phyloP scores from a whole-genome alignment of 1,140 invertebrate species.

The Procambarus clarkii region DNA sequence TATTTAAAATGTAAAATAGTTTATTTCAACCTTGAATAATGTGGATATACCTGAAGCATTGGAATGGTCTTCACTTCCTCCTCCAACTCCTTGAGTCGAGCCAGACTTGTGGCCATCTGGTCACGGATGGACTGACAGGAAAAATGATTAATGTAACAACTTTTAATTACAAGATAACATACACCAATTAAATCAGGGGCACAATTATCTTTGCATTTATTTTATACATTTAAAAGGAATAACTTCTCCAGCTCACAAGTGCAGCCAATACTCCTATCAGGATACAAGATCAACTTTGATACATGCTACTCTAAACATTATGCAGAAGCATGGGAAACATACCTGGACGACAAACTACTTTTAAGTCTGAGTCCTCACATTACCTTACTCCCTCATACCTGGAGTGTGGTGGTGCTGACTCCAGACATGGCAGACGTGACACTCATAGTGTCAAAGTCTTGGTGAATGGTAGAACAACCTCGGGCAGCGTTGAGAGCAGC shows the following conservation, averaged over 20 bases:
- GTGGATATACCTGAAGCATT: slow-evolving; percentile 82
- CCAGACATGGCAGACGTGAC: slow-evolving; percentile 64
- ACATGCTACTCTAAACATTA: not conserved
- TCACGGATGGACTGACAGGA: slow-evolving; percentile 81
- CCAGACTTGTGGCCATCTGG: slow-evolving; percentile 86
- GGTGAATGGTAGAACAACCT: slow-evolving; percentile 67
- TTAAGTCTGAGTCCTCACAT: not conserved
- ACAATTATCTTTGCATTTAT: not conserved
- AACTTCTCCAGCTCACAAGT: not conserved
- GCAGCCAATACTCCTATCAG: not conserved
- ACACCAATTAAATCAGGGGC: not conserved
- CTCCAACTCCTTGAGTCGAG: slow-evolving; percentile 87
- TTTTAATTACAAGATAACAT: not conserved
- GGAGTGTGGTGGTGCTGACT: slow-evolving; percentile 72
- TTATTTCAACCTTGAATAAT: too few relatives aligned
- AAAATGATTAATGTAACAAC: slow-evolving; percentile 1
- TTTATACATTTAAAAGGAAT: not conserved
- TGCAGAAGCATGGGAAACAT: not conserved
- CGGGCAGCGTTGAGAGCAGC: slow-evolving; percentile 53
- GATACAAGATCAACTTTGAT: not conserved
- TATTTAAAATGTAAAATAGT: too few relatives aligned
- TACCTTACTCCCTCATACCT: slow-evolving; percentile 56
- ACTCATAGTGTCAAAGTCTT: slow-evolving; percentile 73
- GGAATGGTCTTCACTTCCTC: slow-evolving; percentile 90
- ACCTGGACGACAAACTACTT: not conserved